Base-by-base conservation (phyloP, 2,113 vertebrate species). In the Atrichornis clamosus region DNA sequence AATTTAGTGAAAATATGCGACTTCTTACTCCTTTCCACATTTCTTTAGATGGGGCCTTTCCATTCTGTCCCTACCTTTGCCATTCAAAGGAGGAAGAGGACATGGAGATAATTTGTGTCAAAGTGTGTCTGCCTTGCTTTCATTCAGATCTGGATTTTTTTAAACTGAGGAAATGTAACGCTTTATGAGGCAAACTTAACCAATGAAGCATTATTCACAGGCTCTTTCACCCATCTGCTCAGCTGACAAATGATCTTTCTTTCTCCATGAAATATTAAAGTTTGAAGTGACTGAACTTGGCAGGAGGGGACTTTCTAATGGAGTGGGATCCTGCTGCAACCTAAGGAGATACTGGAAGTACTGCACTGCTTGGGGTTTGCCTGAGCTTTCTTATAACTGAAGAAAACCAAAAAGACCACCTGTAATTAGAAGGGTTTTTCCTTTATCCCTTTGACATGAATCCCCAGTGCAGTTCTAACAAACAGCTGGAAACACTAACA, bases 71-170 rank as follows among this genome's bases (percentile, higher is more conserved):
- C 46, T 55, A 7, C 4, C 23, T 10, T 86, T 63, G 26, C 14
- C 15, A 22, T 37, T 67, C 52, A 58, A n/a, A 1, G 3, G 6
- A 52, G 58, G 32, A 85, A 44, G 53, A 68, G 13, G 15, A 63
- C 7, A 0, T 0, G 0, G 23, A 74, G 42, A 20, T 32, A 52
- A 17, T 77, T 68, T 65, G 21, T 67, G 16, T 13, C 30, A 52
- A 85, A 3, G 7, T 50, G 7, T 44, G 27, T 58, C 52, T 72
- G 11, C 9, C 18, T 49, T 70, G 16, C 8, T 42, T 73, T 90
- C 2, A 1, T 83, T 90, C 37, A 39, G 27, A 42, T 72, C 27
- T 75, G 22, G 32, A 37, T 63, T 60, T 62, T 77, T 65, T 6
- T 5, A 33, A 78, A 84, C 3, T 35, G 30, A 73, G 20, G 24